Base-by-base conservation (phyloP, 2,888 invertebrate species). In the Griposia aprilina region DNA sequence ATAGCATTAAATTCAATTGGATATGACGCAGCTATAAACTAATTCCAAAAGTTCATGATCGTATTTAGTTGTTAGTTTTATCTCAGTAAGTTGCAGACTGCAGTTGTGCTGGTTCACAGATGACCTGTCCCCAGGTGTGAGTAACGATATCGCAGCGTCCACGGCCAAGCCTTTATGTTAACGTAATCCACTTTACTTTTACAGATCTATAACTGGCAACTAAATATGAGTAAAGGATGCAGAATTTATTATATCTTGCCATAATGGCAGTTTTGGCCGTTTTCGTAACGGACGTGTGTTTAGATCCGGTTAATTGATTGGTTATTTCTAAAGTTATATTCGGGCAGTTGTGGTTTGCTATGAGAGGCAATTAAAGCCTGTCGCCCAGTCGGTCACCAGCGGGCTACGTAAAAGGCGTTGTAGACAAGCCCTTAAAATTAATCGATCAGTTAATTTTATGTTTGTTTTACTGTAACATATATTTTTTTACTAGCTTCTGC, bases 211-310 rank as follows among this genome's bases (percentile, higher is more conserved):
- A 82, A 69, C 52, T 63, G 79, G 81, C 78, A 66, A 78, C 48
- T 65, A 72, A 85, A 71, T 85, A 83, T 85, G 68, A 81, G 81
- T 86, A 62, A 78, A 81, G 78, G 74, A 81, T 81, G 57, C 77
- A 76, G 85, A 83, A 87, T 86, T 73, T 78, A 87, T 87, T 67
- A 84, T 80, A 66, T 59, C 68, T 52, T 7, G 15, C 84, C 77
- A 67, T 71, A 78, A 57, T 76, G 23, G 62, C 13, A 15, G 36
- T 77, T 78, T 80, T 74, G 50, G 48, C 69, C 78, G 48, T 85
- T 83, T 85, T 80, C 30, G 81, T 66, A 72, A 36, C 71, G 65
- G 74, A 76, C 75, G 66, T 79, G 26, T 74, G 77, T 69, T 81
- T 63, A 45, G 66, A 73, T 73, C 45, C 48, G 69, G 20, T 72